Evolutionary conservation across 2,888 invertebrate species (phyloP).

Genomic region (Melieria omissa): DNA sequence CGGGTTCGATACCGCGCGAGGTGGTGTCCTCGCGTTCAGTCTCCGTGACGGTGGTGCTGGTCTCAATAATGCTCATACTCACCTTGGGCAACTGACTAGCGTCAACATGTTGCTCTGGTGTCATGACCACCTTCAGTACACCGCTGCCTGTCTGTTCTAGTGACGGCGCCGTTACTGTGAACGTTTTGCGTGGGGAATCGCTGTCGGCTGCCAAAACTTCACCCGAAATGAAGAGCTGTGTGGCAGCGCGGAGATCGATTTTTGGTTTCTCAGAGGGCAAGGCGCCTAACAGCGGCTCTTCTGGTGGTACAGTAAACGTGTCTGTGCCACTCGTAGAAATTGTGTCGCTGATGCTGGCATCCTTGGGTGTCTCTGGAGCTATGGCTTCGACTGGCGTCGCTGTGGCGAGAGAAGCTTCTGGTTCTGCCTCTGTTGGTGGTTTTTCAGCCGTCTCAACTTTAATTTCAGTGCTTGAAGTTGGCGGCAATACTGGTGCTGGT

Average conservation of each 20-base stretch:
- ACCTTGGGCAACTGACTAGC: conserved; percentile 51
- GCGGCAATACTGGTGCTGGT: conserved; percentile 10
- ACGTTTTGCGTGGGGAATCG: conserved; percentile 53
- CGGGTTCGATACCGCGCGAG: conserved; percentile 55
- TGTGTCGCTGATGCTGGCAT: too few species aligned
- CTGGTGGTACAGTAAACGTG: conserved; percentile 12
- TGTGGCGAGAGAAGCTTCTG: neutral
- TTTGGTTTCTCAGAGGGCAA: conserved; percentile 36
- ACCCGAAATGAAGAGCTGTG: conserved; percentile 61
- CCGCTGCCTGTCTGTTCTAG: conserved; percentile 63
- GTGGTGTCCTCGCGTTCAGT: conserved; percentile 38
- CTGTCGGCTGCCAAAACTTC: conserved; percentile 51
- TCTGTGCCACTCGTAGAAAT: conserved; percentile 6
- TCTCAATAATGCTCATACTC: conserved; percentile 63
- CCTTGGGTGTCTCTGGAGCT: neutral
- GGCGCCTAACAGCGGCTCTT: neutral
- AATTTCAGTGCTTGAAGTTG: neutral
- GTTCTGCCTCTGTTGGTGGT: conserved; percentile 1
- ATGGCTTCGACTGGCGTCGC: neutral
- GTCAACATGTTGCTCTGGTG: conserved; percentile 29
- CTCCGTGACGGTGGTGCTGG: conserved; percentile 29
- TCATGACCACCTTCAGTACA: conserved; percentile 57
- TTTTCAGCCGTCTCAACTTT: conserved; percentile 12
- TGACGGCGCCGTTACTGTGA: conserved; percentile 63
- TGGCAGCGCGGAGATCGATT: conserved; percentile 55